Percentiles rank a stretch among this genome's conserved stretches.
Conservation (phyloP, 2,797 vertebrate genomes). For the Argyrosomus regius region DNA sequence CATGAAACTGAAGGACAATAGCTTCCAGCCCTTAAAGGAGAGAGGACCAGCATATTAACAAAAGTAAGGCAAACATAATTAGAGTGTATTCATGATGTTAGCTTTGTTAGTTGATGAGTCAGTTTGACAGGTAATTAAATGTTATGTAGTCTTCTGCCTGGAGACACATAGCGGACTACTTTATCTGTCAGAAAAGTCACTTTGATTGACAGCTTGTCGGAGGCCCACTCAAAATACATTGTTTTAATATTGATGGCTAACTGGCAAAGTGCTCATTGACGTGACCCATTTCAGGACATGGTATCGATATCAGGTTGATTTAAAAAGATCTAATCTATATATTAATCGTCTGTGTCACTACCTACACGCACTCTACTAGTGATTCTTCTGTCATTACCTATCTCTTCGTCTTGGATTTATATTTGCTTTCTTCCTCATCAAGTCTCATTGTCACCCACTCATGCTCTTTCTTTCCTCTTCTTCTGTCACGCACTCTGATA, state of each 20-base stretch:
- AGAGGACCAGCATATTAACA: slow-evolving; percentile 17
- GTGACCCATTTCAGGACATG: slow-evolving; percentile 39
- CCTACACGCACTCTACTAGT: neutral
- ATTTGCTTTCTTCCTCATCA: neutral
- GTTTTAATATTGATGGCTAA: slow-evolving; percentile 58
- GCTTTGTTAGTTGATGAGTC: slow-evolving; percentile 62
- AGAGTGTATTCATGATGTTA: slow-evolving; percentile 39
- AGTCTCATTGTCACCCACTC: neutral
- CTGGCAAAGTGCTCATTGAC: slow-evolving; percentile 31
- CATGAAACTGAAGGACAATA: slow-evolving; percentile 14
- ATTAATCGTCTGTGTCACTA: neutral
- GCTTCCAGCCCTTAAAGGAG: slow-evolving; percentile 9
- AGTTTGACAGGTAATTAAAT: slow-evolving; percentile 74
- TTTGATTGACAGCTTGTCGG: slow-evolving; percentile 65
- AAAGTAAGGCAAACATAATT: slow-evolving; percentile 44
- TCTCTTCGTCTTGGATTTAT: neutral
- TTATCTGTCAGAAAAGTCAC: slow-evolving; percentile 63
- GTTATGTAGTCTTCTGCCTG: slow-evolving; percentile 60
- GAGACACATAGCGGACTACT: slow-evolving; percentile 41
- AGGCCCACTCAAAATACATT: slow-evolving; percentile 66
- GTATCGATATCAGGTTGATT: slow-evolving; percentile 26
- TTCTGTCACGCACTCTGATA: neutral
- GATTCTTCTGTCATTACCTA: neutral
- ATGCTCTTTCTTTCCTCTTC: neutral
- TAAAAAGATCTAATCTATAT: slow-evolving; percentile 24